These are phyloP conservation scores for Ginglymostoma cirratum DNA, from an alignment of 2,113 vertebrate species.

Conservation along the genomic window DNA sequence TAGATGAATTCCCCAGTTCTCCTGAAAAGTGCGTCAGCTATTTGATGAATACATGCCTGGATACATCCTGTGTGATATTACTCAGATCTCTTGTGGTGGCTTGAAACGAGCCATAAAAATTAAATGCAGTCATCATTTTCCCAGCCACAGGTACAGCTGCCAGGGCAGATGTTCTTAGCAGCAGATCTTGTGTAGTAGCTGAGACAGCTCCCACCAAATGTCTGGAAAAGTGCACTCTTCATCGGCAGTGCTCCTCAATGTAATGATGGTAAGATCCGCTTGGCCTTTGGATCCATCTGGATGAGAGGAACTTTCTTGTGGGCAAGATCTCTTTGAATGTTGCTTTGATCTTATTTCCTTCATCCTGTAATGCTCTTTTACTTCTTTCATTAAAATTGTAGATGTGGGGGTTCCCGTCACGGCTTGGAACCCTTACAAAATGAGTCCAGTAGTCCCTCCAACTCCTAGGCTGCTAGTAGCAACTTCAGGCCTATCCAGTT, in stretches of 20 bases:
- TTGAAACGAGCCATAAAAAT: slow-evolving; percentile 2
- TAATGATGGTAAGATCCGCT: neutral
- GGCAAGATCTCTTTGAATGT: neutral
- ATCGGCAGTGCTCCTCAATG: neutral
- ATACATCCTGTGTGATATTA: neutral
- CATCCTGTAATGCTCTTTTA: neutral
- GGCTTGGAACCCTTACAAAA: neutral
- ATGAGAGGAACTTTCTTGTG: neutral
- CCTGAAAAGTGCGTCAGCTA: slow-evolving; percentile 6
- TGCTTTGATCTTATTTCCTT: neutral
- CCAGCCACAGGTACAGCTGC: neutral
- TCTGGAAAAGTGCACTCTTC: neutral
- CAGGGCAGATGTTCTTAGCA: slow-evolving; percentile 18
- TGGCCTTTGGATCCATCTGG: neutral
- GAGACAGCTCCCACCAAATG: neutral
- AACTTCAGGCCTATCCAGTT: neutral
- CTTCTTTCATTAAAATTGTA: neutral
- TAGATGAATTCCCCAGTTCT: neutral
- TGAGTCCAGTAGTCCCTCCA: neutral
- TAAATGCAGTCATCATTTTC: slow-evolving; percentile 11
- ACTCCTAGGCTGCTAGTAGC: neutral
- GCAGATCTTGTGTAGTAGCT: neutral
- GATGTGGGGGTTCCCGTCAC: neutral
- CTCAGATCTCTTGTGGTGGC: neutral
- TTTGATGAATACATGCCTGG: neutral